Evolutionary conservation across 2,113 vertebrate species (phyloP), one percentile per base, ranked within the genome.

Genomic region (Rousettus leschenaultii): DNA sequence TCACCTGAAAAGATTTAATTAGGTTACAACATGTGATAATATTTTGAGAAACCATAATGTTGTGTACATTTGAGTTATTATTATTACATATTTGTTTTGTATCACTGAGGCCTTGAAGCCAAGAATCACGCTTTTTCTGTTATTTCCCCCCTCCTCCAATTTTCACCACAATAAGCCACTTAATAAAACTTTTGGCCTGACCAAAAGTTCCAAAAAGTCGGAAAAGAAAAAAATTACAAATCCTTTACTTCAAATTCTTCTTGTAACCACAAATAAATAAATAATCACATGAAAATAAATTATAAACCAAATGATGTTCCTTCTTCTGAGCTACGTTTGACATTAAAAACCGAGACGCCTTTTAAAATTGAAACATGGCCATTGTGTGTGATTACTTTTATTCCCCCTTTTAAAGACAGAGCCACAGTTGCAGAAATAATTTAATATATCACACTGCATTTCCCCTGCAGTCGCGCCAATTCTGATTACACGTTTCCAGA

Each of bases 281-380:
- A 83, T 90, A 97, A 90, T 43, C 24, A 30, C 28, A 86, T 45
- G n/a, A 88, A 96, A 95, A 89, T 92, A 61, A 95, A 95, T 75
- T 74, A 92, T 35, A 95, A 94, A 92, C 71, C 28, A 71, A 96
- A 88, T 33, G 83, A 38, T 48, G 10, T 38, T 61, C 38, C 75
- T 96, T 85, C 30, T 78, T 77, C 82, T 94, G 66, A 97, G 88
- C n/a, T 95, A 19, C 63, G 35, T 92, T 88, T 97, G 85, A 94
- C 26, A 0, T 96, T 90, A 79, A 66, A 97, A 78, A 63, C 28
- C 6, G 14, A 87, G 21, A 35, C 65, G 65, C 33, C 78, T 89
- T 74, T 92, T 82, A 95, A 94, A 97, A 78, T 2, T 96, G 92
- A 95, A 97, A 96, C 89, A 66, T 38, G 63, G 96, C 91, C 88